Evolutionary conservation across 2,888 invertebrate species (phyloP), one percentile per base, ranked within the genome.

Genomic region (Aphelenchoides bicaudatus): DNA sequence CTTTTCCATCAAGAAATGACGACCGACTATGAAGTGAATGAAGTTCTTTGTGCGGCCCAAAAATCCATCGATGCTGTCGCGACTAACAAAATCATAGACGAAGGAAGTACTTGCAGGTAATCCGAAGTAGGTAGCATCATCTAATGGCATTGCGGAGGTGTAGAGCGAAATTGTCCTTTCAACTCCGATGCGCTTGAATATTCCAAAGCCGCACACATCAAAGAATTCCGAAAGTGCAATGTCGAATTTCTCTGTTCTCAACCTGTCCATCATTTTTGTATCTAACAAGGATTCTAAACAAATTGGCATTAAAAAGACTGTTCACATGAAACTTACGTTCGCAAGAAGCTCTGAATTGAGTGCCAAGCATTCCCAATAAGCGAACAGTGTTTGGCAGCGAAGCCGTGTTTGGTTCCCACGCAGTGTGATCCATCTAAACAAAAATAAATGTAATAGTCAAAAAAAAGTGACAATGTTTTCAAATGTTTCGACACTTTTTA

Each of bases 171-270:
- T 55, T 3, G 37, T 34, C 46, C 59, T 58, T 30, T 27, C 4
- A 25, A 58, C 31, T 21, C 55, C 55, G 13, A 58, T 13, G 8
- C 23, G 30, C 10, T 39, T 28, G 16, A 59, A 59, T 16, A 58
- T 13, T 4, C 64, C 52, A 39, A 62, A 63, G 10, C 59, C 65
- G 48, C 69, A 69, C 0, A 43, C 16, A 51, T 66, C 64, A 28
- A 69, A 67, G 19, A 61, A 62, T 30, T 69, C 69, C 1, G 59
- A 48, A 4, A 69, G 37, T 3, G 59, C 66, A 19, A 69, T 29
- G 56, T 69, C 69, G 51, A 58, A 69, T 3, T 68, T 63, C 39
- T 66, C 65, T 1, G 48, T 58, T 49, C 39, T 56, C 31, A 69
- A 16, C 28, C 50, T 34, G 28, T 61, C 62, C 13, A 64, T 31